Evolutionary conservation across 2,113 vertebrate genomes (phyloP).

Genomic region (Melanerpes aurifrons): DNA sequence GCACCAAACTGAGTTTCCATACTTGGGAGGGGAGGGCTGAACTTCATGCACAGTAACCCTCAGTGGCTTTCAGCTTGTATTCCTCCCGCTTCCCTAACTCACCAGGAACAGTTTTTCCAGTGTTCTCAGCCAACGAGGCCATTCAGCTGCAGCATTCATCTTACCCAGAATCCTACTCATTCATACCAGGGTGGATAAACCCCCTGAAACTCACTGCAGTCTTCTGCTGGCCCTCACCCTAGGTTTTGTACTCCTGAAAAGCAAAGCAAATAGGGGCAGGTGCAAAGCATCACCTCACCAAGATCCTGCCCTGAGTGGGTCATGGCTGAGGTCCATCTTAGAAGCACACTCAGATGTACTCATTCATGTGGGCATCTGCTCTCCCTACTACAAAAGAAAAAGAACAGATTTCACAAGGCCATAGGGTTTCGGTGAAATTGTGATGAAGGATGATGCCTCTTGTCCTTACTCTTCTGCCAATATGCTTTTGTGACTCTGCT

Average conservation of each 20-base stretch:
- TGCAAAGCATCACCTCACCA: neutral
- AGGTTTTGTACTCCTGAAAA: neutral
- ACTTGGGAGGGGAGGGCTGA: neutral
- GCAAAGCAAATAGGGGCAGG: neutral
- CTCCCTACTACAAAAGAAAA: neutral
- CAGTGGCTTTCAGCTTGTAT: neutral
- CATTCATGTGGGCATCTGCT: neutral
- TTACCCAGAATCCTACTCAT: neutral
- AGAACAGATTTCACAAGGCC: neutral
- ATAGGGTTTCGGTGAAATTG: neutral
- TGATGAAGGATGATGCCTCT: neutral
- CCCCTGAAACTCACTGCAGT: neutral
- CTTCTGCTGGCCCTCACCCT: neutral
- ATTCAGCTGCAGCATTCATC: neutral
- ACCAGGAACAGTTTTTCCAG: neutral
- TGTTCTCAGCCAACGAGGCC: neutral
- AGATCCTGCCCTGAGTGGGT: neutral
- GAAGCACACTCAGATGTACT: neutral
- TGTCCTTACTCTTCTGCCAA: neutral
- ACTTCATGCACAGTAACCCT: neutral
- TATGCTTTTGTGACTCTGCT: neutral
- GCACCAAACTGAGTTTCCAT: fast-evolving
- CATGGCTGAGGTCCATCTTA: neutral
- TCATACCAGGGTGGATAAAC: neutral
- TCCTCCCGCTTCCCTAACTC: neutral